Evolutionary conservation across 1,140 invertebrate genomes (phyloP).

Genomic region (Drosophila orosa): DNA sequence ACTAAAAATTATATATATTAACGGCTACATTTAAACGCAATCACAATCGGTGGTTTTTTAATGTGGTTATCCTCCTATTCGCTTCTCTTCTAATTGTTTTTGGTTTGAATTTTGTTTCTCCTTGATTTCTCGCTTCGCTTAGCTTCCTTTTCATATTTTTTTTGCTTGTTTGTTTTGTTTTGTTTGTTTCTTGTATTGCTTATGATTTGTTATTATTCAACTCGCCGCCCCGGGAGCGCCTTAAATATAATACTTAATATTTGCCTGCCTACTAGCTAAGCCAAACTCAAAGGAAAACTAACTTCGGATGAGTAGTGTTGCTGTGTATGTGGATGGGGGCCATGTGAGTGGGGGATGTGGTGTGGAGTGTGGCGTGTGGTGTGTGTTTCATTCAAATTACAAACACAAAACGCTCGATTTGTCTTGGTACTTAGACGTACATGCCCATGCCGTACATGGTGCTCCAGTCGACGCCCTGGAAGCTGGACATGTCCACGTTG

Average conservation of each 20-base stretch:
- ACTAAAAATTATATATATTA: constrained; percentile 80
- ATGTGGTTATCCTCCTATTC: constrained; percentile 65
- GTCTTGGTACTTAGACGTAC: constrained; percentile 89
- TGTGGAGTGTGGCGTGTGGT: constrained; percentile 4
- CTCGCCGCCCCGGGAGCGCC: constrained; percentile 49
- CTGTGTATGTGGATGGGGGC: constrained; percentile 27
- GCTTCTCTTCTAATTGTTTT: constrained; percentile 54
- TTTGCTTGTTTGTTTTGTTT: constrained; percentile 3
- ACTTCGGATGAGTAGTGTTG: constrained; percentile 51
- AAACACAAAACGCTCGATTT: constrained; percentile 35
- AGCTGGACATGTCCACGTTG: constrained; percentile 95
- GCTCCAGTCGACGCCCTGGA: constrained; percentile 95
- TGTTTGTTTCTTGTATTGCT: constrained; percentile 70
- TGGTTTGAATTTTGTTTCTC: constrained; percentile 67
- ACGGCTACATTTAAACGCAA: constrained; percentile 84
- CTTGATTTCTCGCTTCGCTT: constrained; percentile 43
- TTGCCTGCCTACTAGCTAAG: constrained; percentile 65
- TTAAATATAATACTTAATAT: constrained; percentile 80
- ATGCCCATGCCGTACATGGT: constrained; percentile 95
- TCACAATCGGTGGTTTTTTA: constrained; percentile 84
- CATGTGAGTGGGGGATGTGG: constrained; percentile 17
- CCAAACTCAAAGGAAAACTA: constrained; percentile 58
- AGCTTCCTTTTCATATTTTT: constrained; percentile 16
- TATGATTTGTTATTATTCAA: constrained; percentile 69
- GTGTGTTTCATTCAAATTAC: constrained; percentile 65